Evolutionary conservation across 2,888 invertebrate species (phyloP).

Genomic region (Polyploca ridens): DNA sequence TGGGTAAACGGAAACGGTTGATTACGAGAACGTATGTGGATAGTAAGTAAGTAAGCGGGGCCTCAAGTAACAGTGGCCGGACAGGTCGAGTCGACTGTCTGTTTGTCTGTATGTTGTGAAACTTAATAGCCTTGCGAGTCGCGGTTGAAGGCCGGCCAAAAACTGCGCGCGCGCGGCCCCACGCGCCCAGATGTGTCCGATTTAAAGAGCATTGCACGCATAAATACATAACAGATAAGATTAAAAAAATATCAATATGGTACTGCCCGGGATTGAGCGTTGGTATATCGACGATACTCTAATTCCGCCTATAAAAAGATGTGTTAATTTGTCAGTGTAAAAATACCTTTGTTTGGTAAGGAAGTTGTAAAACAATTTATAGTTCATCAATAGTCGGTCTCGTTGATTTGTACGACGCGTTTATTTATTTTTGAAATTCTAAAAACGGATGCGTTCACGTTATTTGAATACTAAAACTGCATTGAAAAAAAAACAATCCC

Average conservation of each 20-base stretch:
- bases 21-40: slow-evolving; percentile 19
- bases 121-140: slow-evolving; percentile 70
- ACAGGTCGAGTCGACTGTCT: slow-evolving; percentile 45
- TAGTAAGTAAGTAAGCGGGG: slow-evolving; percentile 32
- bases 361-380: slow-evolving; percentile 78
- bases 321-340: neutral
- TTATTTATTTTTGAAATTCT: slow-evolving; percentile 76
- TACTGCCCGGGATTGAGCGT: slow-evolving; percentile 24
- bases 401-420: slow-evolving; percentile 42
- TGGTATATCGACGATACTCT: neutral
- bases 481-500: slow-evolving; percentile 54
- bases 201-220: slow-evolving; percentile 60
- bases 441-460: slow-evolving; percentile 81
- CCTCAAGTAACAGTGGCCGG: slow-evolving; percentile 50
- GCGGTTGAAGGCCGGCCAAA: slow-evolving; percentile 78
- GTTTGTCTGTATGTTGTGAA: slow-evolving; percentile 71
- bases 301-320: neutral
- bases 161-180: slow-evolving; percentile 56
- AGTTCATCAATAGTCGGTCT: slow-evolving; percentile 67
- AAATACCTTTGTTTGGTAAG: slow-evolving; percentile 58
- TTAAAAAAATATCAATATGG: slow-evolving; percentile 37
- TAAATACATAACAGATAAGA: slow-evolving; percentile 60
- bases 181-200: slow-evolving; percentile 55
- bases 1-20: slow-evolving; percentile 16
- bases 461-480: slow-evolving; percentile 81